Evolutionary conservation across 2,888 invertebrate species (phyloP).

Genomic region (Hypena proboscidalis): DNA sequence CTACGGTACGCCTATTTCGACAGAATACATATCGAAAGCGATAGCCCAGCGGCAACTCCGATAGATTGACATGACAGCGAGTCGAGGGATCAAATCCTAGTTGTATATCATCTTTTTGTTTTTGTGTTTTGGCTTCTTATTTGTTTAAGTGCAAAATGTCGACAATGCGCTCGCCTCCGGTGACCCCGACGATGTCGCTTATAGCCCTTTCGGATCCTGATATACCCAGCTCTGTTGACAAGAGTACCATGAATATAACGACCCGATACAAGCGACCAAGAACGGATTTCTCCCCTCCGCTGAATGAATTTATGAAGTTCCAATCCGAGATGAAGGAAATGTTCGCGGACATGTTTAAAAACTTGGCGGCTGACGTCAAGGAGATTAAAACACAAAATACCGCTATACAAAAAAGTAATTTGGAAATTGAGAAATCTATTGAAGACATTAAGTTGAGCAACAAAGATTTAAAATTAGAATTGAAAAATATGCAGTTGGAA

Average conservation of each 20-base stretch:
- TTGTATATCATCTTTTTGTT: too few species aligned
- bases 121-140: too few species aligned
- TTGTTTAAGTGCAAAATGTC: constrained; percentile 44
- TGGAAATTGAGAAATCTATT: constrained; percentile 21
- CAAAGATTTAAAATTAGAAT: background rate
- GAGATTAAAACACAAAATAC: background rate
- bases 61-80: too few species aligned
- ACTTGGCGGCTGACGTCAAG: background rate
- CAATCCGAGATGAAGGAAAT: background rate
- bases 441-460: background rate
- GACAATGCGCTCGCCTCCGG: too few species aligned
- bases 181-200: too few species aligned
- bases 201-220: too few species aligned
- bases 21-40: too few species aligned
- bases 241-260: background rate
- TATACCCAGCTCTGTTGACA: background rate
- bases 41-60: too few species aligned
- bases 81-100: too few species aligned
- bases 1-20: too few species aligned
- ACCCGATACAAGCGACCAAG: background rate
- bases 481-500: background rate
- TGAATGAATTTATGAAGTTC: background rate
- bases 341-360: background rate
- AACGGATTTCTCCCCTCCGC: background rate
- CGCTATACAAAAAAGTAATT: constrained; percentile 5